Evolutionary conservation across 2,888 invertebrate species (phyloP).

Genomic region (Azorinus chamasolen): DNA sequence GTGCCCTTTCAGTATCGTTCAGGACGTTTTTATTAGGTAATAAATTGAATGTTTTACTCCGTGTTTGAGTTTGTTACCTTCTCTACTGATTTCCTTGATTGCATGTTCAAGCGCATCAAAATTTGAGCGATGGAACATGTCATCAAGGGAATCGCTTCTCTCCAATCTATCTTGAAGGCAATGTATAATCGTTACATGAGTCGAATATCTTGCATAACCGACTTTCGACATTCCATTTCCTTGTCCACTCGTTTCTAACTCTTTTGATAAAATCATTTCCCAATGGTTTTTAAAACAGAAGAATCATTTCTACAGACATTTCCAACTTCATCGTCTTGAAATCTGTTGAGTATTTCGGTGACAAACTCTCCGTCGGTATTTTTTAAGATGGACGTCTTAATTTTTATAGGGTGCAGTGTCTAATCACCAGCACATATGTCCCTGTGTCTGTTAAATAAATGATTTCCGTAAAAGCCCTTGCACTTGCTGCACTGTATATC

Average conservation of each 20-base stretch:
- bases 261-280: constrained; percentile 7
- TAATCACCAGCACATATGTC: constrained; percentile 16
- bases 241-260: too few species aligned
- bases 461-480: constrained; percentile 17
- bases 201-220: constrained; percentile 19
- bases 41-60: constrained; percentile 16
- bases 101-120: constrained; percentile 14
- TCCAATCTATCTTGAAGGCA: background rate
- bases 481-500: constrained; percentile 23
- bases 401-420: background rate
- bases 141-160: background rate
- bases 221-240: constrained; percentile 12
- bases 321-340: constrained; percentile 10
- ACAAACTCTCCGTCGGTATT: constrained; percentile 9
- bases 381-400: background rate
- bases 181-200: constrained; percentile 6
- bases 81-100: constrained; percentile 8
- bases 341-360: constrained; percentile 1
- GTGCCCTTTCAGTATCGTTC: constrained; percentile 10
- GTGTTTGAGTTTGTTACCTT: constrained; percentile 22
- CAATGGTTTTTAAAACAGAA: constrained; percentile 3
- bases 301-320: constrained; percentile 7
- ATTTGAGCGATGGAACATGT: constrained; percentile 9
- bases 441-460: constrained; percentile 22
- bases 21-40: constrained; percentile 7